These are phyloP conservation scores for Stenodera caucasica DNA, from an alignment of 2,888 invertebrate genomes.

Conservation along the genomic window DNA sequence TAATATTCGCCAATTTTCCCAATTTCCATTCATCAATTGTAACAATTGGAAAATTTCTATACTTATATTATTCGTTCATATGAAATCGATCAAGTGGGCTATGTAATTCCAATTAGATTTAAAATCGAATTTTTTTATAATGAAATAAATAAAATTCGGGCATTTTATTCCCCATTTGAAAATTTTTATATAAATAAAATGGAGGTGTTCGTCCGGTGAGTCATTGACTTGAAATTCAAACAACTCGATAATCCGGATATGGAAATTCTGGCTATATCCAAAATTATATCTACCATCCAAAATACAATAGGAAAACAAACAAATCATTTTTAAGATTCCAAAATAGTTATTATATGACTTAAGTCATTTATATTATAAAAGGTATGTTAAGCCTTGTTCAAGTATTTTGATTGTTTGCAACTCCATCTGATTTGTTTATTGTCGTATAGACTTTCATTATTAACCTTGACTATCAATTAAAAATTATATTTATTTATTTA, in stretches of 20 bases:
- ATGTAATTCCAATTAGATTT: neutral
- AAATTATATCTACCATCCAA: neutral
- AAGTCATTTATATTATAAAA: too few species aligned
- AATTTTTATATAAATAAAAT: neutral
- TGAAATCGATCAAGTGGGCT: too few species aligned
- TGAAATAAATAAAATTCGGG: neutral
- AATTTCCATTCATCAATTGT: too few species aligned
- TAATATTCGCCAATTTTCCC: neutral
- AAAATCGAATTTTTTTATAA: neutral
- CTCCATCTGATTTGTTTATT: neutral
- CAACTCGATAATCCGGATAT: neutral
- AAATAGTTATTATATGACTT: neutral
- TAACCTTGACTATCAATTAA: neutral
- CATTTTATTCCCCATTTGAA: neutral
- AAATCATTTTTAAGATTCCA: neutral
- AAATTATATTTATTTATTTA: neutral
- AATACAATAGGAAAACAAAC: neutral
- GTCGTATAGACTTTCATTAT: neutral
- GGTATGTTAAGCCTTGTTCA: too few species aligned
- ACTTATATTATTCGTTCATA: too few species aligned
- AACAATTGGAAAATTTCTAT: too few species aligned
- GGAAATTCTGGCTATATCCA: neutral
- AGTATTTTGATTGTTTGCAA: neutral
- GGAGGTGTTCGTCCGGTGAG: constrained; percentile 2
- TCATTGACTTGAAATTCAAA: neutral